Conservation (phyloP, 2,797 vertebrate species). For the Coreius guichenoti region DNA sequence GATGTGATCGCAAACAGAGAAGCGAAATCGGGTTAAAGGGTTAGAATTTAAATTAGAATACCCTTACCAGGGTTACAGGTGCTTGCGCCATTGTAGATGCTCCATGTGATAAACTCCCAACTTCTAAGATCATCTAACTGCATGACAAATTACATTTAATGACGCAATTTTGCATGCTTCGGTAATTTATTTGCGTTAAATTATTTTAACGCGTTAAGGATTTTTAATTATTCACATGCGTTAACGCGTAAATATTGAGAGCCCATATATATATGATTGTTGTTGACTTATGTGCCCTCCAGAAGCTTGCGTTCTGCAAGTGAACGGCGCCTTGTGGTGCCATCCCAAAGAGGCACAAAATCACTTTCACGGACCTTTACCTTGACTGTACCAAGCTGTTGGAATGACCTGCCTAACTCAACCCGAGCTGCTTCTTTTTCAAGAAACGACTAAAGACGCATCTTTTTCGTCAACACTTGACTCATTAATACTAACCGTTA, state of each 20-base stretch:
- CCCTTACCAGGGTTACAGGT: background rate
- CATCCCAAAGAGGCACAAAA: slow-evolving; percentile 1
- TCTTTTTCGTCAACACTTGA: background rate
- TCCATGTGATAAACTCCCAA: background rate
- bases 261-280: background rate
- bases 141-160: background rate
- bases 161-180: background rate
- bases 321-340: background rate
- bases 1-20: background rate
- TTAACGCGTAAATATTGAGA: background rate
- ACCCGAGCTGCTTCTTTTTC: background rate
- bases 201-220: background rate
- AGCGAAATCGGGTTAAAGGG: background rate
- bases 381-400: background rate
- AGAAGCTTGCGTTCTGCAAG: background rate
- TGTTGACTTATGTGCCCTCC: background rate
- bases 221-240: background rate
- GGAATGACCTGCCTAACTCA: background rate
- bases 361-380: background rate
- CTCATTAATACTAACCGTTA: background rate
- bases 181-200: background rate
- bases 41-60: background rate
- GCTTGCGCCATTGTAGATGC: background rate
- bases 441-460: background rate
- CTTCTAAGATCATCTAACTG: background rate